Base-by-base conservation (phyloP, 1,140 invertebrate species). In the Ceratitis capitata region DNA sequence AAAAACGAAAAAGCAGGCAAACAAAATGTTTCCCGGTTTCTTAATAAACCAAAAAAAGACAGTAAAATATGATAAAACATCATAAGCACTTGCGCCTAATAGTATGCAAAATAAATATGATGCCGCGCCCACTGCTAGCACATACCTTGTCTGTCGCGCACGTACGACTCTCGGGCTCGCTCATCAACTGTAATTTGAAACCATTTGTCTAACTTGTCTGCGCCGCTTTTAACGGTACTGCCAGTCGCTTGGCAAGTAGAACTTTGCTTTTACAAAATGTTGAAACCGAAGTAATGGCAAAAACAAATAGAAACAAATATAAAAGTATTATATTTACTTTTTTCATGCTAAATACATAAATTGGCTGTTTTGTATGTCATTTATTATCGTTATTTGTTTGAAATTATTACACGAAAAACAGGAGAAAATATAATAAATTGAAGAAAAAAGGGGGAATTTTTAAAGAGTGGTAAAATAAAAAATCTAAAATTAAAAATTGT, bases 41-140 rank as follows among this genome's bases (percentile, higher is more conserved):
- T n/a, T n/a, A n/a, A 5, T 12, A 23, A 56, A 7, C 5, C 7
- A 56, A 39, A 69, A 32, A 39, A 69, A 69, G 4, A 7, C 61
- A 45, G 39, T 39, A 45, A 78, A n/a, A 78, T 23, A 78, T 47
- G 45, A 32, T 12, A 29, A 64, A 35, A 39, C 61, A 64, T 14
- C 6, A 64, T 35, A 35, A 64, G 69, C 39, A 78, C 69, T 78
- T 45, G 69, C 69, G 69, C 69, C 69, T 78, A 78, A 78, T 78
- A 78, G 69, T 78, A 78, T 78, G 69, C 69, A 78, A 78, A 78
- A 78, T 78, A 78, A 78, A 78, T 78, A 78, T 78, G 69, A 78
- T n/a, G 35, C 69, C 69, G 69, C 69, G 69, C 69, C 69, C 69
- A 78, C n/a, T 78, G 51, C 51, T n/a, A 35, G 39, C 39, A 32